Evolutionary conservation across 2,797 vertebrate genomes (phyloP), one percentile per base, ranked within the genome.

Genomic region (Rhinatrema bivittatum): DNA sequence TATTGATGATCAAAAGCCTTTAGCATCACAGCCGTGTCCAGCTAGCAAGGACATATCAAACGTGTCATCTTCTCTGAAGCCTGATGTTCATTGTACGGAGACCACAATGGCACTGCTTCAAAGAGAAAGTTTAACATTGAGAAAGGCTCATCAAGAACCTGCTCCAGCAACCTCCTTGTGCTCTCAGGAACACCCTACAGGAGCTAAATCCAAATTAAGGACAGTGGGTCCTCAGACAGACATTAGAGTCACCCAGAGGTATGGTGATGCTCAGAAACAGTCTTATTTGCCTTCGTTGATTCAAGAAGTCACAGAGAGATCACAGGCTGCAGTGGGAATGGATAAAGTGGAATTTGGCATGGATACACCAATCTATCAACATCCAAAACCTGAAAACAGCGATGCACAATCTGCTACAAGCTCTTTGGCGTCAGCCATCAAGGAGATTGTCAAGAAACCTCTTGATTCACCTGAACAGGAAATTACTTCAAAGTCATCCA

Each of bases 41-140:
- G 20, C 24, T 28, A 42, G 20, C 46, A 65, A 58, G 39, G 56
- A 68, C 0, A 0, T 0, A 1, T 51, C 31, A 11, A 53, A 7
- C 1, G 2, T 0, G 0, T 2, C 4, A 0, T 42, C 36, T 26
- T 19, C 50, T 16, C 39, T 38, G 17, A 72, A 74, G 45, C 68
- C 51, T 0, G 57, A 68, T 31, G 68, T 13, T 0, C 74, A 72
- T 0, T 2, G 49, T 29, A 65, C 74, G 26, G 40, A 61, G 0
- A 1, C 38, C 1, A 3, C 2, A 1, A n/a, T 15, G 0, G 18
- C 31, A 39, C 40, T 4, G 14, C 13, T 32, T 8, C 54, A 48
- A 16, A 37, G 48, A 24, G 39, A 24, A 4, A 14, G 29, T 6
- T 7, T 12, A 9, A 6, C 12, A 15, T 8, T 15, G 10, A 12